phyloP scores from a whole-genome alignment of 2,888 invertebrate genomes.

The Hemicrepidius hirtus region DNA sequence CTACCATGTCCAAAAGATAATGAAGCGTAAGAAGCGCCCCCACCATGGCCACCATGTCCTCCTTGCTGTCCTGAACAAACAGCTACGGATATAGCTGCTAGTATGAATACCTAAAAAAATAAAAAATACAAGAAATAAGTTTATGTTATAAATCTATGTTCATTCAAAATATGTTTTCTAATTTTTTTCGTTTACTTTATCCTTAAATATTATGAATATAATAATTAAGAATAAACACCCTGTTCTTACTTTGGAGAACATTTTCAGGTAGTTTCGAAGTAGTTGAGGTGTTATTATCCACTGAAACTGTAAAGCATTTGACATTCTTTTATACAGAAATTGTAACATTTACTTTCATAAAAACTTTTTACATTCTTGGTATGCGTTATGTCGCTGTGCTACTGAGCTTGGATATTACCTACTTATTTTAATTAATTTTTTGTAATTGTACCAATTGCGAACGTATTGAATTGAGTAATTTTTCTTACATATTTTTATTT shows the following conservation, averaged over 20 bases:
- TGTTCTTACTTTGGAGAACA: background rate
- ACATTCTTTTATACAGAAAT: slow-evolving; percentile 12
- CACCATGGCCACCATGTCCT: slow-evolving; percentile 1
- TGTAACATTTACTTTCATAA: slow-evolving; percentile 4
- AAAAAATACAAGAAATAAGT: background rate
- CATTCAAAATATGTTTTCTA: no score
- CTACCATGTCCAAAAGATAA: background rate
- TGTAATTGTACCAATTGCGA: no score
- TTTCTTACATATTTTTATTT: no score
- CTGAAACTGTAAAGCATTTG: background rate
- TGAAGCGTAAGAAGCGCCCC: background rate
- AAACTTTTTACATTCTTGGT: no score
- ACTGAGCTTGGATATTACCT: no score
- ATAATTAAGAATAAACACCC: background rate
- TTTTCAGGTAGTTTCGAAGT: background rate
- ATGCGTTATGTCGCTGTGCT: no score
- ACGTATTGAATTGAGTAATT: no score
- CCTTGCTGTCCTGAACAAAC: background rate
- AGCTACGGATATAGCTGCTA: background rate
- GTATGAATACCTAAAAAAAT: background rate
- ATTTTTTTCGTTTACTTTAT: no score
- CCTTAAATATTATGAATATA: no score
- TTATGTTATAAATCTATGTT: no score
- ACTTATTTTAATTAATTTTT: no score
- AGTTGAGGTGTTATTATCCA: background rate